A percentile compares a stretch with the other conserved stretches of the same genome.
These are phyloP conservation scores for Enteromius paludinosus DNA, from an alignment of 2,797 vertebrate genomes.

Conservation along the genomic window DNA sequence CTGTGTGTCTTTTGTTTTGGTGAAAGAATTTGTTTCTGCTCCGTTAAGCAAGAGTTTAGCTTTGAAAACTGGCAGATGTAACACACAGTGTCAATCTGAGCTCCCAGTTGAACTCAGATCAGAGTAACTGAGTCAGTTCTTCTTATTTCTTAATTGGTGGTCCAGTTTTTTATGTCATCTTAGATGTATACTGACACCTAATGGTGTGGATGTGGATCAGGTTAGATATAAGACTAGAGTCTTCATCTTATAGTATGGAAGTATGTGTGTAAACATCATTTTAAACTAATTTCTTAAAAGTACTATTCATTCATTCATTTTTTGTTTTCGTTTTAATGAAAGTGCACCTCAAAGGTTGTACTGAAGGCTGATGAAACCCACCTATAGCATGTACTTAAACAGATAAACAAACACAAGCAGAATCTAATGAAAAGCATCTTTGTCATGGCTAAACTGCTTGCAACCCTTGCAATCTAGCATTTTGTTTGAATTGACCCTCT, in stretches of 20 bases:
- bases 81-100: not conserved
- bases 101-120: not conserved
- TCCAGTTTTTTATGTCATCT: not conserved
- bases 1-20: constrained; percentile 4
- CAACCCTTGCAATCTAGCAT: constrained; percentile 37
- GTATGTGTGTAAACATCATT: not conserved
- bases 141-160: not conserved
- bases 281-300: not conserved
- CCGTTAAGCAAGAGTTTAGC: constrained; percentile 6
- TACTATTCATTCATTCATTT: not conserved
- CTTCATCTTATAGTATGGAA: not conserved
- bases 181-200: not conserved
- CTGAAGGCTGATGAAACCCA: constrained; percentile 3
- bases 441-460: constrained; percentile 28
- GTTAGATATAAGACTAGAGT: not conserved
- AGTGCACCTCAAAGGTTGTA: not conserved
- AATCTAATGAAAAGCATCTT: constrained; percentile 46
- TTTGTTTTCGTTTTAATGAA: not conserved
- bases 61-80: constrained; percentile 6
- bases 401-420: not conserved
- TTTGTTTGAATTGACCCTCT: constrained; percentile 60
- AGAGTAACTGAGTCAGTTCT: not conserved
- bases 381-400: not conserved
- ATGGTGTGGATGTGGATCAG: not conserved
- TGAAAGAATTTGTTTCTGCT: not conserved